A percentile compares a stretch with the other conserved stretches of the same genome.
Evolutionary conservation across 2,113 vertebrate genomes (phyloP).

Genomic region (Lepidothrix coronata): DNA sequence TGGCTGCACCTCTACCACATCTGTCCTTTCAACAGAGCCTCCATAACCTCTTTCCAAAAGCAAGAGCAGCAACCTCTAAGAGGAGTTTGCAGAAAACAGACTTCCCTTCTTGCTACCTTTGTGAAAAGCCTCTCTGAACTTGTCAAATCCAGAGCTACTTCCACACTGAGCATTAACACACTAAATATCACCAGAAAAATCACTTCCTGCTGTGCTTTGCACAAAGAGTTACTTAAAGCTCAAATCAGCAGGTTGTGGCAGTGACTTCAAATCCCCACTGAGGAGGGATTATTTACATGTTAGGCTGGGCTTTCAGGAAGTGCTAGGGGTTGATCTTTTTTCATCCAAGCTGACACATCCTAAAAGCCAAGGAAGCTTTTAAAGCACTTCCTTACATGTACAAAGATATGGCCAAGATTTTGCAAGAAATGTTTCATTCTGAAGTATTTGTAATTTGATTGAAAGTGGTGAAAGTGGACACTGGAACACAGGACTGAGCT

Average conservation of each 20-base stretch:
- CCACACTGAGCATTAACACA: not conserved
- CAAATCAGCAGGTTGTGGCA: not conserved
- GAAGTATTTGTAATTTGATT: not conserved
- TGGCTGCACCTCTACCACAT: not conserved
- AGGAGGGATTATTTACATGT: not conserved
- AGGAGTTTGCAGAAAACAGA: not conserved
- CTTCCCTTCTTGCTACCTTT: not conserved
- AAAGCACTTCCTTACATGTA: not conserved
- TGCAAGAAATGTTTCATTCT: not conserved
- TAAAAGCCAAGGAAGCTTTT: not conserved
- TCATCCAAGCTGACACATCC: not conserved
- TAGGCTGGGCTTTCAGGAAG: not conserved
- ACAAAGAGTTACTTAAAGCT: not conserved
- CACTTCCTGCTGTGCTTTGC: not conserved
- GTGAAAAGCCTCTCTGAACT: not conserved
- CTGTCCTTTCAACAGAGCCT: not conserved
- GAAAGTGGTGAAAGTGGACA: not conserved
- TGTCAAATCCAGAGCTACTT: not conserved
- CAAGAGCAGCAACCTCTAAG: not conserved
- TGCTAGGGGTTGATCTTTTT: not conserved
- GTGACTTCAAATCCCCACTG: not conserved
- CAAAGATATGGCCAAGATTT: not conserved
- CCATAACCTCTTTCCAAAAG: not conserved
- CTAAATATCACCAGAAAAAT: not conserved
- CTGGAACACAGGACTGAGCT: not conserved